These are phyloP conservation scores for Cephalopachus bancanus DNA, from an alignment of 2,797 vertebrate species.

Conservation along the genomic window DNA sequence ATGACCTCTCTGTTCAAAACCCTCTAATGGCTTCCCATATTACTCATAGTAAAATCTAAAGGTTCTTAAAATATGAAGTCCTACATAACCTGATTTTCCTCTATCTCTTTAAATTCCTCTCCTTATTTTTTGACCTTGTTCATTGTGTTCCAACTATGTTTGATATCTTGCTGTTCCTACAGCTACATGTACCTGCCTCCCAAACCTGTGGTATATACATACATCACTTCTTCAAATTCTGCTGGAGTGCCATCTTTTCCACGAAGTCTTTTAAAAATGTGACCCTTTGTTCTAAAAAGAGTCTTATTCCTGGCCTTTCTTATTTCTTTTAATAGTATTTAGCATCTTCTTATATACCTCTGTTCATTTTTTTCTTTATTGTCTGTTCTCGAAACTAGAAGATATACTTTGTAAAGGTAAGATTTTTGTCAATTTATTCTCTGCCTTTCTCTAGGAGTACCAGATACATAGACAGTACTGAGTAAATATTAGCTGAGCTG, in stretches of 20 bases:
- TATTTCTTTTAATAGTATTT: slow-evolving; percentile 40
- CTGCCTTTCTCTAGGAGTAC: neutral
- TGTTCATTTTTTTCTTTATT: neutral
- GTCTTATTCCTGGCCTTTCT: neutral
- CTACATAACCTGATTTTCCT: neutral
- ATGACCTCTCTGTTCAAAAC: neutral
- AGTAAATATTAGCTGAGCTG: slow-evolving; percentile 24
- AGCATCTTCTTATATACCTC: neutral
- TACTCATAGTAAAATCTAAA: neutral
- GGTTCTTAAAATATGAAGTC: neutral
- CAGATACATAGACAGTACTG: neutral
- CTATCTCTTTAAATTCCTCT: neutral
- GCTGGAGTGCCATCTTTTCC: neutral
- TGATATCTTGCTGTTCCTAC: neutral
- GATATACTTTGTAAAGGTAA: neutral
- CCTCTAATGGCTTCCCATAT: neutral
- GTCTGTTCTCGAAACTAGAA: neutral
- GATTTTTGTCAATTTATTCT: slow-evolving; percentile 7
- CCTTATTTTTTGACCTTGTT: neutral
- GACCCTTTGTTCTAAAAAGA: neutral
- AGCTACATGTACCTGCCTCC: neutral
- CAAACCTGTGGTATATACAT: neutral
- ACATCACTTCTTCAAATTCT: neutral
- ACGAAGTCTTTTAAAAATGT: neutral
- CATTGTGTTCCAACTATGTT: neutral